Conservation (phyloP, 2,113 vertebrate species). For the Hemicordylus capensis region DNA sequence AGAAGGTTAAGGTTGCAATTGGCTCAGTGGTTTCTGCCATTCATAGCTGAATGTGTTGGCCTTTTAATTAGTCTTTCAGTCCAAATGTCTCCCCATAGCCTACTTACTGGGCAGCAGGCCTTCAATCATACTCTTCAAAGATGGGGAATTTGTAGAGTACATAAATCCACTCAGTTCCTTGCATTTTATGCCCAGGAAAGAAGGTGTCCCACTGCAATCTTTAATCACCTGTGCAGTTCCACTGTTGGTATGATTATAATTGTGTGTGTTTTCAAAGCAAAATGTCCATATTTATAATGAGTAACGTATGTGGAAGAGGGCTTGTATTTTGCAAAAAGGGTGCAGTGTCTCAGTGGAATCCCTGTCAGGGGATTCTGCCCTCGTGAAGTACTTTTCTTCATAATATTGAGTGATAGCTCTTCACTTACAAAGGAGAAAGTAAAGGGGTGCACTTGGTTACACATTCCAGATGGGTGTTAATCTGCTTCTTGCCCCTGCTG, state of each 20-base stretch:
- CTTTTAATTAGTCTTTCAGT: slow-evolving; percentile 29
- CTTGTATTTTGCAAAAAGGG: background rate
- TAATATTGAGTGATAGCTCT: no score
- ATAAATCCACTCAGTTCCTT: background rate
- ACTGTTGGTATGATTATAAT: background rate
- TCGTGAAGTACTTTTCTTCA: no score
- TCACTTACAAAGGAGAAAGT: no score
- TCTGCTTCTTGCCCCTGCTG: no score
- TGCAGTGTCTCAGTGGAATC: background rate
- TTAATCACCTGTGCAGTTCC: background rate
- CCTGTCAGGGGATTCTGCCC: background rate
- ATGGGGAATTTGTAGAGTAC: background rate
- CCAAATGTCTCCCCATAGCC: slow-evolving; percentile 3
- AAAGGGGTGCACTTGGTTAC: no score
- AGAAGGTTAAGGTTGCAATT: background rate
- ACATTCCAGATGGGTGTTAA: no score
- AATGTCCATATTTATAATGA: background rate
- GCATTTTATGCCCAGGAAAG: background rate
- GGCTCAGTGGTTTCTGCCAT: background rate
- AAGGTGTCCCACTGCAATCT: background rate
- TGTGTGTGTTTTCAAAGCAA: background rate
- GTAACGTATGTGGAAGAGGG: background rate
- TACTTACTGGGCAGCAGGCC: background rate
- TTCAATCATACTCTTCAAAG: slow-evolving; percentile 18
- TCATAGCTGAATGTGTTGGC: background rate